Evolutionary conservation across 2,797 vertebrate species (phyloP), one percentile per base, ranked within the genome.

Genomic region (Premnoplex brunnescens): DNA sequence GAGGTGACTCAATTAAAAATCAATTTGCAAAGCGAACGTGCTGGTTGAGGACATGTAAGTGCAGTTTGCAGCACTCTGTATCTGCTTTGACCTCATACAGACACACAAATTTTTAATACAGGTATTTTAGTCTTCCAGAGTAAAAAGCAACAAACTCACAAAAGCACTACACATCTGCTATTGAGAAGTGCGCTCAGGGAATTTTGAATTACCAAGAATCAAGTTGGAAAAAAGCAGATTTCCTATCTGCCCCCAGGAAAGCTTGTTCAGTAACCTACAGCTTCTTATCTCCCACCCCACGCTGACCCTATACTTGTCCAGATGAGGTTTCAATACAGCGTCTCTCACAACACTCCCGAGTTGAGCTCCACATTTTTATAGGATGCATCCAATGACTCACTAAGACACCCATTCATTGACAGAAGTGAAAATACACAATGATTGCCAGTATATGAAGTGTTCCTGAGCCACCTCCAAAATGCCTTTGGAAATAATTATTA

Each of bases 401-500:
- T 93, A 91, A 92, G 60, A 60, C 62, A 91, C 80, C 41, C 95
- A 76, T 88, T 96, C 93, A 96, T 90, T 93, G 95, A 83, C 58
- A 90, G 80, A 89, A 94, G 89, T 85, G 85, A 85, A 94, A 96
- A 94, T 13, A 92, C 62, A 74, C 89, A 74, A 68, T 17, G 66
- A 93, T 1, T 96, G 95, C 90, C 89, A 91, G 72, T 64, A 43
- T 37, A 90, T 14, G 88, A 92, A 94, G 64, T 80, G 85, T 60
- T 96, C 85, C 96, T 73, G 85, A 96, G 90, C 69, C 85, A 91
- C 41, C 85, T 84, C 83, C 94, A 97, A 94, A 89, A 94, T 71
- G 80, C 92, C 96, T 91, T 78, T 85, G 93, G 90, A 95, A 93
- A 92, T 64, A 67, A 93, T 93, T 73, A 71, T 34, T 82, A 85